phyloP scores from a whole-genome alignment of 2,888 invertebrate genomes.

The Exephanes ischioxanthus region DNA sequence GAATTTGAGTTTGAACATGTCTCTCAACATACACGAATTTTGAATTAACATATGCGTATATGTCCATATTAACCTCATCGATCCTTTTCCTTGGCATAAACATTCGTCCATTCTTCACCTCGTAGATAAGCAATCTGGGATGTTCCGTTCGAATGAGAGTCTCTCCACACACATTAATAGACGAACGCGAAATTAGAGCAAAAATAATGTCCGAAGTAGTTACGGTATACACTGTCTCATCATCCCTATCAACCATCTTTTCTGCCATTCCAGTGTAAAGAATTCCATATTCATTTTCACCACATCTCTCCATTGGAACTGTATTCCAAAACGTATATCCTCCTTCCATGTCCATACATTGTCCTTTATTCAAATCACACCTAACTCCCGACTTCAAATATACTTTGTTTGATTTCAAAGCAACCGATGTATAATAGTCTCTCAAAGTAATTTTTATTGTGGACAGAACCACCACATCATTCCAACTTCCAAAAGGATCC shows the following conservation, averaged over 20 bases:
- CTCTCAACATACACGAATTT: constrained; percentile 27
- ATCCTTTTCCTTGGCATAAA: too few species aligned
- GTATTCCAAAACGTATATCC: constrained; percentile 28
- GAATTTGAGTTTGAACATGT: neutral
- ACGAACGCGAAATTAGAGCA: neutral
- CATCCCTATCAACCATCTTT: neutral
- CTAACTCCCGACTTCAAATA: constrained; percentile 21
- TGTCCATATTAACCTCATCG: too few species aligned
- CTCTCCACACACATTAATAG: constrained; percentile 25
- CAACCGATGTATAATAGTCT: constrained; percentile 11
- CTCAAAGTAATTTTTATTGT: constrained; percentile 17
- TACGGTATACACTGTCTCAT: constrained; percentile 12
- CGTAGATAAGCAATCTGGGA: too few species aligned
- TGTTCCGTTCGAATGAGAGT: neutral
- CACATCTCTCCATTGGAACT: constrained; percentile 17
- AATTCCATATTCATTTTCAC: constrained; percentile 2
- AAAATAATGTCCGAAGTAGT: constrained; percentile 21
- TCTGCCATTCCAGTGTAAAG: constrained; percentile 14
- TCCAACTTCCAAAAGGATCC: constrained; percentile 39
- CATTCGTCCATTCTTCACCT: too few species aligned
- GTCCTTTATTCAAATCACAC: constrained; percentile 3
- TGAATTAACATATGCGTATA: constrained; percentile 4
- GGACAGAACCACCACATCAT: constrained; percentile 3
- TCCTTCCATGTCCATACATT: constrained; percentile 31
- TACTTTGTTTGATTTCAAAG: constrained; percentile 26